These are phyloP conservation scores for Mionectes macconnelli DNA, from an alignment of 2,113 vertebrate genomes.

Conservation along the genomic window DNA sequence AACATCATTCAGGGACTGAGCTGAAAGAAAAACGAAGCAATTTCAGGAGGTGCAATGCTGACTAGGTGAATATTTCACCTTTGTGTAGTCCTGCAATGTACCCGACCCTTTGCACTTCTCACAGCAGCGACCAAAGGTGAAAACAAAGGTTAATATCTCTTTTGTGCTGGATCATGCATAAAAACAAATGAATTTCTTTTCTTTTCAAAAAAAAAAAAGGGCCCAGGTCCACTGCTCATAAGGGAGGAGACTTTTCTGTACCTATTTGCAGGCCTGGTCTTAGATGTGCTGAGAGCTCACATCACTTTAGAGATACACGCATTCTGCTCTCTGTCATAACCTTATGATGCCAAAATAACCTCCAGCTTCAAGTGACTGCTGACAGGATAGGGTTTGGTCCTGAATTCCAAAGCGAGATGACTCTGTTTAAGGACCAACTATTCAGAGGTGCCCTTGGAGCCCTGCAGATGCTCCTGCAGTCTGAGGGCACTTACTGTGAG, in stretches of 20 bases:
- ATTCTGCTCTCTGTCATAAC: not conserved
- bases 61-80: not conserved
- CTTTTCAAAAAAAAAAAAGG: not conserved
- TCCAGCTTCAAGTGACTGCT: not conserved
- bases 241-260: not conserved
- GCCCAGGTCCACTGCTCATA: not conserved
- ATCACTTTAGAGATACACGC: not conserved
- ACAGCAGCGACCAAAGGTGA: not conserved
- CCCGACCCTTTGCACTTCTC: not conserved
- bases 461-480: not conserved
- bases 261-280: not conserved
- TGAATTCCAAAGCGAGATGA: not conserved
- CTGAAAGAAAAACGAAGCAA: not conserved
- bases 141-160: not conserved
- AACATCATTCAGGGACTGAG: not conserved
- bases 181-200: not conserved
- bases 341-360: not conserved
- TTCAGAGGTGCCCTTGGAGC: not conserved
- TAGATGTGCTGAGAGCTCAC: not conserved
- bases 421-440: not conserved
- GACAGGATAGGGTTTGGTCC: not conserved
- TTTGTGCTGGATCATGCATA: not conserved
- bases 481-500: not conserved
- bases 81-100: not conserved
- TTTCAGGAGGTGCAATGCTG: not conserved